These are phyloP conservation scores for Muraenolepis orangiensis DNA, from an alignment of 2,797 vertebrate species.

Conservation along the genomic window DNA sequence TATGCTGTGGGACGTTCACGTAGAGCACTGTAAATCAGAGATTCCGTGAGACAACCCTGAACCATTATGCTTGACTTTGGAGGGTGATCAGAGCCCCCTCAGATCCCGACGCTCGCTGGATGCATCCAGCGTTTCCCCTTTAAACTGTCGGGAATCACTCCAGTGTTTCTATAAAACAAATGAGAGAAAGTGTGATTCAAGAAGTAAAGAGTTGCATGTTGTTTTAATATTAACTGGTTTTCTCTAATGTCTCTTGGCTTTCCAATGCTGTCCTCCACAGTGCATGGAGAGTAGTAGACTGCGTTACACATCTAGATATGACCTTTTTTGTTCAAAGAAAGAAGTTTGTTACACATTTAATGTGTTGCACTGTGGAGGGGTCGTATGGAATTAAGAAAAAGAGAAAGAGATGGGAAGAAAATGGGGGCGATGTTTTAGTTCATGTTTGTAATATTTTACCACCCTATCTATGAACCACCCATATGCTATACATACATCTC, in stretches of 20 bases:
- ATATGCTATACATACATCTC: neutral
- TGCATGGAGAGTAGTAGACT: neutral
- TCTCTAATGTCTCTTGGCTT: slow-evolving; percentile 2
- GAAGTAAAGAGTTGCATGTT: slow-evolving; percentile 15
- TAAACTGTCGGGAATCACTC: slow-evolving; percentile 32
- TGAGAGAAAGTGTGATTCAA: slow-evolving; percentile 27
- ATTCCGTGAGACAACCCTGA: slow-evolving; percentile 37
- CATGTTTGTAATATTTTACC: neutral
- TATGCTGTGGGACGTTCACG: neutral
- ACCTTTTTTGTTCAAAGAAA: neutral
- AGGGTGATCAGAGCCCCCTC: slow-evolving; percentile 31
- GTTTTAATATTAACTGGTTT: slow-evolving; percentile 25
- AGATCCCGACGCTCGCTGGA: slow-evolving; percentile 10
- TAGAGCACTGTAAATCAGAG: slow-evolving; percentile 24
- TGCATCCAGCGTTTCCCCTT: slow-evolving; percentile 19
- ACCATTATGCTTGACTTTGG: slow-evolving; percentile 29
- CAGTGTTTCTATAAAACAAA: slow-evolving; percentile 41
- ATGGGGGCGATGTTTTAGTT: neutral
- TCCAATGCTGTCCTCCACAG: neutral
- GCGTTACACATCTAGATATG: neutral
- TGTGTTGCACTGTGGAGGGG: neutral
- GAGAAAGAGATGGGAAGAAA: neutral
- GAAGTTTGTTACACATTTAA: neutral
- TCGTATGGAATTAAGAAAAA: neutral
- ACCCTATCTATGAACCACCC: neutral